phyloP scores from a whole-genome alignment of 2,113 vertebrate genomes.

The Podilymbus podiceps region DNA sequence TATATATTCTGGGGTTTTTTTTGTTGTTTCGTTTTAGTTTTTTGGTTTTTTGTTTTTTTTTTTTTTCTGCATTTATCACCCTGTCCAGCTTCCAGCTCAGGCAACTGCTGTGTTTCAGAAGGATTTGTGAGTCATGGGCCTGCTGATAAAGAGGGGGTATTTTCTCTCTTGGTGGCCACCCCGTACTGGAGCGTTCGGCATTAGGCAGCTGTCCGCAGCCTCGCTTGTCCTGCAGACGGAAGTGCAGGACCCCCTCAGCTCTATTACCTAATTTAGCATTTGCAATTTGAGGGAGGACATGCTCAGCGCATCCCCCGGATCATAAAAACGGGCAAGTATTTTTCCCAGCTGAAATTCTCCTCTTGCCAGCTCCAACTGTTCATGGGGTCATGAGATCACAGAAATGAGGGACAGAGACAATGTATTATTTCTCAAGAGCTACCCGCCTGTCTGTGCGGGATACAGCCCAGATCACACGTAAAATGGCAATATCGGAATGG shows the following conservation, averaged over 20 bases:
- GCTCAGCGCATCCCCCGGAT: background rate
- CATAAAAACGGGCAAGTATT: background rate
- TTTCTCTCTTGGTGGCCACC: background rate
- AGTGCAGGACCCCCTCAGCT: background rate
- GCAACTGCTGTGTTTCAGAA: background rate
- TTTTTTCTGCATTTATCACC: background rate
- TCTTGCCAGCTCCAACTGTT: background rate
- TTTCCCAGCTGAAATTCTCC: background rate
- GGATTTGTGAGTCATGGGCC: background rate
- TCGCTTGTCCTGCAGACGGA: background rate
- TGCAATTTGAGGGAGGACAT: background rate
- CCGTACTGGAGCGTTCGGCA: background rate
- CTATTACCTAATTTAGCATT: background rate
- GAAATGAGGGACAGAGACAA: background rate
- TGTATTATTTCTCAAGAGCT: background rate
- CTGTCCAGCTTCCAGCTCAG: background rate
- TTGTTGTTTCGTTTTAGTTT: no score
- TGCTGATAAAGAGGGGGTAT: background rate
- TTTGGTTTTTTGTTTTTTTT: background rate
- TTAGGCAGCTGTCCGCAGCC: background rate
- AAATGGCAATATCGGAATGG: background rate
- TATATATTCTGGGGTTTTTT: background rate
- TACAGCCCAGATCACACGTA: accelerated
- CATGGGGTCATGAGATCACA: accelerated
- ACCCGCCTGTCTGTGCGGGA: background rate